Base-by-base conservation (phyloP, 2,797 vertebrate species). In the Neoniphon sammara region DNA sequence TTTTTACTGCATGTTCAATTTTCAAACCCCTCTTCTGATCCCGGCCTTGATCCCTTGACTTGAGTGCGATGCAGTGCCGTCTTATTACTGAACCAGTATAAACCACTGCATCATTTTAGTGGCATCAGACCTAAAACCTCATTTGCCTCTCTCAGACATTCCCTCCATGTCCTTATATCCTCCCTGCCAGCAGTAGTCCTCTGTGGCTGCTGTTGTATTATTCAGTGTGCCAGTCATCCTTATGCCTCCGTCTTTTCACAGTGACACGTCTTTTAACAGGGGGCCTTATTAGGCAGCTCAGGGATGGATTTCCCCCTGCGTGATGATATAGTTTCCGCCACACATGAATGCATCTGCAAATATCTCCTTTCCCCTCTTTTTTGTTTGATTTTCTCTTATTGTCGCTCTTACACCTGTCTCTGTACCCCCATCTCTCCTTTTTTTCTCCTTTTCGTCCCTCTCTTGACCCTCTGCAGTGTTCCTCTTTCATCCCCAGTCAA, bases 251-350 rank as follows among this genome's bases (percentile, higher is more conserved):
- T 68, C 62, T 76, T 70, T 82, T 80, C 62, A 63, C 75, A 77
- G 61, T 82, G 85, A 72, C 73, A 81, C 71, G 80, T 85, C 85
- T 88, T 85, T 84, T 80, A 90, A 85, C 85, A 86, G 56, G 73
- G 79, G 85, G 76, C 56, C 85, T 86, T 90, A 83, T 88, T 85
- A 88, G 74, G 59, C 70, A 73, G 80, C 82, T 82, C 77, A 69
- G 74, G 77, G 70, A 84, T 34, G 60, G 65, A 80, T 69, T 75
- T 56, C 60, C 39, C 56, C 58, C 69, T 75, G 70, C 14, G 47
- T 23, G 18, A 78, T 75, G 74, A 85, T 66, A 75, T 72, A 54
- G 47, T 77, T 77, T 56, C 70, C 55, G 77, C 64, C 66, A 75
- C 57, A 56, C 57, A 60, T 70, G 60, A 72, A 56, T 57, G 55